Evolutionary conservation across 2,113 vertebrate genomes (phyloP).

Genomic region (Semnornis frantzii): DNA sequence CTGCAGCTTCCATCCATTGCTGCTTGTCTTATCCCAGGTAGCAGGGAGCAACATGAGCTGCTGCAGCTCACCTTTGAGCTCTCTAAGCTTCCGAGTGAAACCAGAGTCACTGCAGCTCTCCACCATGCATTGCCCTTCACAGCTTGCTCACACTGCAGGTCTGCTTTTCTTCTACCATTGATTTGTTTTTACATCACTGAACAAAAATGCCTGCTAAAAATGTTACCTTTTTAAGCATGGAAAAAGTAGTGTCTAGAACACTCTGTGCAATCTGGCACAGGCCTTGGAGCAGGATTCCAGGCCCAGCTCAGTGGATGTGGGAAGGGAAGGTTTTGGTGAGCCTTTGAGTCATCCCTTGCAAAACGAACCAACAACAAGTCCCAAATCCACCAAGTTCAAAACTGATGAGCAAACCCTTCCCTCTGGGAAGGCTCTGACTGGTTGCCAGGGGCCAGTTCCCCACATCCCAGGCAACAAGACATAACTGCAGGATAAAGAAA

Average conservation of each 20-base stretch:
- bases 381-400: conserved; percentile 18
- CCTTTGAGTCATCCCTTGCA: conserved; percentile 56
- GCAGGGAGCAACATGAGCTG: too few species aligned
- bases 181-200: conserved; percentile 10
- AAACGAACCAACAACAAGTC: conserved; percentile 41
- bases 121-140: background rate
- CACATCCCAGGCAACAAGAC: conserved; percentile 46
- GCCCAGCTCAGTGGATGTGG: conserved; percentile 2
- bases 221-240: conserved; percentile 52
- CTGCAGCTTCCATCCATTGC: too few species aligned
- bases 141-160: conserved; percentile 5
- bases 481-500: conserved; percentile 16
- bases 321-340: conserved; percentile 50
- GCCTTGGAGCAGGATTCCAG: background rate
- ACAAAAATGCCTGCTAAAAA: conserved; percentile 21
- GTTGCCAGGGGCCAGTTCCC: background rate
- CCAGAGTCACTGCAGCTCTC: conserved; percentile 3
- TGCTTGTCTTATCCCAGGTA: too few species aligned
- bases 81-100: background rate
- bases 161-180: background rate
- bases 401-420: conserved; percentile 29
- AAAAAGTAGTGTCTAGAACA: conserved; percentile 46
- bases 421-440: conserved; percentile 4
- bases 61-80: background rate
- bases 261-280: conserved; percentile 60